Conservation (phyloP, 2,888 invertebrate genomes). For the Acanthosepion lycidas region DNA sequence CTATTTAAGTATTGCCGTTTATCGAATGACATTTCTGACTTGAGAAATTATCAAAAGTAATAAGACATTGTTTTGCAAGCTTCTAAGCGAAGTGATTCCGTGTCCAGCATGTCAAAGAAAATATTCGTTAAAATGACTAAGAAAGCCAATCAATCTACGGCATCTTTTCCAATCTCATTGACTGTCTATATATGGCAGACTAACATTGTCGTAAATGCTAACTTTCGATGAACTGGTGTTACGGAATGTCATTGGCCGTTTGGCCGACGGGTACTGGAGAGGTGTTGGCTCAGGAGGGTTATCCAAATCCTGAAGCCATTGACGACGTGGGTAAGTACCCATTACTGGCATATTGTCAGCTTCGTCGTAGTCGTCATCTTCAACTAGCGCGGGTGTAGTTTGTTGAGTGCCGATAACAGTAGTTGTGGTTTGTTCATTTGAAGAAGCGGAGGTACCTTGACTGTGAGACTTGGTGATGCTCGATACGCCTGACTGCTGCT, state of each 20-base stretch:
- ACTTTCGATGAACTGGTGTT: conserved; percentile 68
- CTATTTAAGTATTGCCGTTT: no score
- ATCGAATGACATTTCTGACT: no score
- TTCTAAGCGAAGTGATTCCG: neutral
- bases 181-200: conserved; percentile 35
- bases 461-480: neutral
- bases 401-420: neutral
- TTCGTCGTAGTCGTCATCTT: conserved; percentile 67
- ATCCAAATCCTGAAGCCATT: conserved; percentile 48
- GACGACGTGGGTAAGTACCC: conserved; percentile 51
- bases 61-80: no score
- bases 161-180: neutral
- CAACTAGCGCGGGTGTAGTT: neutral
- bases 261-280: conserved; percentile 65
- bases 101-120: neutral
- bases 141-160: neutral
- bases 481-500: neutral
- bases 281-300: conserved; percentile 61
- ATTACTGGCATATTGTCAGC: conserved; percentile 60
- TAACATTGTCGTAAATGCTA: conserved; percentile 69
- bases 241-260: conserved; percentile 69
- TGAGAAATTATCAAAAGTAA: no score
- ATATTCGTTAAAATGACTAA: neutral
- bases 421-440: neutral
- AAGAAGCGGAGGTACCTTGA: neutral